These are phyloP conservation scores for Megalops cyprinoides DNA, from an alignment of 2,797 vertebrate genomes.

Conservation along the genomic window DNA sequence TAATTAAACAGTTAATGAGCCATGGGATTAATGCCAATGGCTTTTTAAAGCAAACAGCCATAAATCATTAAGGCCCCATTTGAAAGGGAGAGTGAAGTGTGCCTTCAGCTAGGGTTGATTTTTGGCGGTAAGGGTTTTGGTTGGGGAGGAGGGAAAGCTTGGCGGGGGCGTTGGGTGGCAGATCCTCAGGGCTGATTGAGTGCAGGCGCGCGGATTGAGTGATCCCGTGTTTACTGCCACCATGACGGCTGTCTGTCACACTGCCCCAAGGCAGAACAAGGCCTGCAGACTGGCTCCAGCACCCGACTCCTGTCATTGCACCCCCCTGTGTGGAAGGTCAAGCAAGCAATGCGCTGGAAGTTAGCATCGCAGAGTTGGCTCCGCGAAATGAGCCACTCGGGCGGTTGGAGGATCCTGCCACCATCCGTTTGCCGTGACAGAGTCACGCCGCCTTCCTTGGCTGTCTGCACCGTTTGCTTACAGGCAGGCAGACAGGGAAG, in stretches of 20 bases:
- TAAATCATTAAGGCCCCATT: slow-evolving; percentile 82
- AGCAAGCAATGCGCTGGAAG: slow-evolving; percentile 46
- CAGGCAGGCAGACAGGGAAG: background rate
- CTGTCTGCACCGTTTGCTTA: slow-evolving; percentile 10
- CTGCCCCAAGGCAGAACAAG: background rate
- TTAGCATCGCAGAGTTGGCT: slow-evolving; percentile 14
- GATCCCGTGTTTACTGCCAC: slow-evolving; percentile 31
- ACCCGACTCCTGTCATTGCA: slow-evolving; percentile 22
- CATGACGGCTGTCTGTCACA: slow-evolving; percentile 1
- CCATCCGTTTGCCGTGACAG: slow-evolving; percentile 18
- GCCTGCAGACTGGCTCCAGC: background rate
- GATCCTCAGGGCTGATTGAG: slow-evolving; percentile 30
- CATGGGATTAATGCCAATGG: slow-evolving; percentile 86
- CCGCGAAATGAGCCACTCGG: slow-evolving; percentile 38
- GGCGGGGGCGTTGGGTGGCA: slow-evolving; percentile 11
- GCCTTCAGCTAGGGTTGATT: slow-evolving; percentile 63
- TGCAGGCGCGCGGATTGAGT: slow-evolving; percentile 34
- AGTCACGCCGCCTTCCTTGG: background rate
- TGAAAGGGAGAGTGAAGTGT: slow-evolving; percentile 68
- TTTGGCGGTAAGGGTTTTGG: background rate
- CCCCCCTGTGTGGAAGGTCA: slow-evolving; percentile 59
- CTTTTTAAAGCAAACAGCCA: slow-evolving; percentile 87
- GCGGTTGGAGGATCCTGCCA: slow-evolving; percentile 19
- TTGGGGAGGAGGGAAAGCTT: background rate
- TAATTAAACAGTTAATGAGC: slow-evolving; percentile 87